These are phyloP conservation scores for Mimachlamys varia DNA, from an alignment of 2,888 invertebrate genomes.

Conservation along the genomic window DNA sequence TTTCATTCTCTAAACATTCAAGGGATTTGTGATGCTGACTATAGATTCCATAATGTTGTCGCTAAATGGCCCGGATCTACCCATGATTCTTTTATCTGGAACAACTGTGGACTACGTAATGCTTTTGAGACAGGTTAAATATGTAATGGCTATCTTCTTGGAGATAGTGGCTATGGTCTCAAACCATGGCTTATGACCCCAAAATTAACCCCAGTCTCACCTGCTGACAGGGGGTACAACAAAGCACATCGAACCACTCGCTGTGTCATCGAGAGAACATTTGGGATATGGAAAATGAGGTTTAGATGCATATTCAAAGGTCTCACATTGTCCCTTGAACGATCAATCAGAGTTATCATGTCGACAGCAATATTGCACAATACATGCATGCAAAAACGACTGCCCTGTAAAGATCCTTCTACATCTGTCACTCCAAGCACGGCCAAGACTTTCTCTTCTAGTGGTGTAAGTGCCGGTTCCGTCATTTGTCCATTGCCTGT, in stretches of 20 bases:
- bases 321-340: no score
- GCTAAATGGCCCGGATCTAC: background rate
- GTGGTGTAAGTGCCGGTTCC: background rate
- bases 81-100: background rate
- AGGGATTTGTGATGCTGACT: background rate
- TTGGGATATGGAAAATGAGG: slow-evolving; percentile 43
- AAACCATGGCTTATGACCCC: slow-evolving; percentile 38
- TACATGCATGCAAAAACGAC: no score
- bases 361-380: no score
- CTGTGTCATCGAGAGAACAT: slow-evolving; percentile 37
- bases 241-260: slow-evolving; percentile 21
- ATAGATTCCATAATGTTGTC: background rate
- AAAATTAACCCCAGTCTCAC: background rate
- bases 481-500: background rate
- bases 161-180: slow-evolving; percentile 40
- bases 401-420: no score
- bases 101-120: background rate
- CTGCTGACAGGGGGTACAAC: background rate
- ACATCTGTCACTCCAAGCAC: background rate
- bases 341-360: no score
- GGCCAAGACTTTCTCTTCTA: background rate
- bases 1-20: slow-evolving; percentile 36
- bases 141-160: slow-evolving; percentile 35
- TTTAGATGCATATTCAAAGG: background rate
- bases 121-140: background rate